These are phyloP conservation scores for Pseudorectes ferrugineus DNA, from an alignment of 2,113 vertebrate species.

Conservation along the genomic window DNA sequence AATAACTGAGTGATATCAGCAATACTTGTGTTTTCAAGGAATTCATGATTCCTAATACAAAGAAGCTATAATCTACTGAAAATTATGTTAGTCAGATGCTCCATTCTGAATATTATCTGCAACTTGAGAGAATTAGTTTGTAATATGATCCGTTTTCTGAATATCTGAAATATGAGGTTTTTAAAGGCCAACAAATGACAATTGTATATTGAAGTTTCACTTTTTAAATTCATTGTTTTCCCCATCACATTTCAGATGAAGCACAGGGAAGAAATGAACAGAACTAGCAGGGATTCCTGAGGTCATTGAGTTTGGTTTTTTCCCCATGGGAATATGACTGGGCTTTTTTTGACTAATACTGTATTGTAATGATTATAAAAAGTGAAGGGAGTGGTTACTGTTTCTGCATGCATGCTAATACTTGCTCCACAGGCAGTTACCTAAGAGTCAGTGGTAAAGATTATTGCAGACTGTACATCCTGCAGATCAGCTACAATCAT, in stretches of 20 bases:
- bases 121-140: not conserved
- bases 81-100: not conserved
- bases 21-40: not conserved
- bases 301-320: not conserved
- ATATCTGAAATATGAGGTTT: not conserved
- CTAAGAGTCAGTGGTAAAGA: not conserved
- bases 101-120: not conserved
- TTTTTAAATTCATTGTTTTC: not conserved
- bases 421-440: not conserved
- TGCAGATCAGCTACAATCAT: not conserved
- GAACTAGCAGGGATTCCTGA: not conserved
- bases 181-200: not conserved
- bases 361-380: not conserved
- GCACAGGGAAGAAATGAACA: not conserved
- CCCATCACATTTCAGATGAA: not conserved
- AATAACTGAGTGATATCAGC: not conserved
- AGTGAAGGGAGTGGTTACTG: not conserved
- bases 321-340: not conserved
- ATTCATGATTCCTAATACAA: not conserved
- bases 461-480: not conserved
- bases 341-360: not conserved
- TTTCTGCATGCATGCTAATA: not conserved
- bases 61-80: not conserved
- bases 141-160: not conserved
- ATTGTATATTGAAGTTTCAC: not conserved